Evolutionary conservation across 1,140 invertebrate genomes (phyloP), one percentile per base, ranked within the genome.

Genomic region (Drosophila lowei): DNA sequence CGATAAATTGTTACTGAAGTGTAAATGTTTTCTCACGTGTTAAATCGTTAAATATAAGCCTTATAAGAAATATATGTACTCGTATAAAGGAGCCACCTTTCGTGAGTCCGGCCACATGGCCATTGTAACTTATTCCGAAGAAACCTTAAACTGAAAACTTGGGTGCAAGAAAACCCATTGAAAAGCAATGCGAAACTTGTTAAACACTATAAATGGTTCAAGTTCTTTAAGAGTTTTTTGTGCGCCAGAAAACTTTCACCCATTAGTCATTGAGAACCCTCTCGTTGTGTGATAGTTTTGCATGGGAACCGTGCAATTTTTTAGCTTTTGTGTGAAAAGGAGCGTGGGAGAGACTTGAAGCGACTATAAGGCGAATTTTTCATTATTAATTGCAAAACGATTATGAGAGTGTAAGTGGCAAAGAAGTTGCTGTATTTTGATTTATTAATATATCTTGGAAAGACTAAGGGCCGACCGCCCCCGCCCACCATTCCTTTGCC

Each of bases 1-100:
- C 83, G 59, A 86, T 86, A 86, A 81, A 86, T 50, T 75, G 66
- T 42, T 55, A 83, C 74, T 88, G 59, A 76, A 88, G 62, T 78
- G 83, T 70, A 70, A 88, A 88, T 81, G 76, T 75, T 59, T 59
- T 41, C 43, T 62, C 83, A 72, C 74, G 78, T 86, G 78, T 65
- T 81, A 78, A 78, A 72, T 60, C 59, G 23, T 28, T 56, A 67
- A 67, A 60, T 34, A 56, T 60, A 74, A 66, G 38, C 38, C 44
- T n/a, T 46, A n/a, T 49, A 21, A 44, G 58, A 58, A 52, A 47
- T 41, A 46, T 34, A 38, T 34, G 38, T 43, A 57, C 48, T 50
- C 23, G 4, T 5, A 25, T 25, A 25, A 55, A 59, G 56, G 34
- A 54, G 25, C 38, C 62, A 63, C 66, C 43, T 50, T 66, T 46